Base-by-base conservation (phyloP, 2,888 invertebrate species). In the Leptinotarsa rubiginosa region DNA sequence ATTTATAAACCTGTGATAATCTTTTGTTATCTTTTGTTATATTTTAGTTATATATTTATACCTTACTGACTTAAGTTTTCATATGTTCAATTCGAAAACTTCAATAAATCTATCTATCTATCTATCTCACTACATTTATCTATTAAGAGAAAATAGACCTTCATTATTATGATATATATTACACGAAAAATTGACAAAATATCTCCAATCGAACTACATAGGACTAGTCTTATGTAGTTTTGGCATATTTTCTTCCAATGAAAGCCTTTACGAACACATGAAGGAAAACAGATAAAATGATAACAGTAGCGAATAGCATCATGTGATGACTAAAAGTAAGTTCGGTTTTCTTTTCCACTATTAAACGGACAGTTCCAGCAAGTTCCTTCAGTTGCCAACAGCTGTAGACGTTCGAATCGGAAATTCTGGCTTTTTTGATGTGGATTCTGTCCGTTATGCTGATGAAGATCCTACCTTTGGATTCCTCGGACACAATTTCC, bases 311-410 rank as follows among this genome's bases (percentile, higher is more conserved):
- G 1, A 89, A 72, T 73, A 91, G 84, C 81, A 89, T 85, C 4
- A 89, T 81, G 78, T 89, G 89, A 72, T 89, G 88, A 80, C 89
- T 88, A 77, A 90, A 88, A 75, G 87, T 86, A 13, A 89, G 75
- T 75, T 88, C 86, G 2, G 89, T 79, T 77, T 88, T 88, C 79
- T 88, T 87, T 81, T 89, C 89, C 7, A 92, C 90, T 3, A 89
- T 82, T 65, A 94, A 84, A 80, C 90, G 89, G n/a, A 93, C 89
- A 1, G 90, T 90, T 3, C 93, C 93, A 1, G 91, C 90, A 47
- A 92, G 86, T 72, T 89, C 87, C 49, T 89, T 88, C 59, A 89
- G 85, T 83, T 92, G 91, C 93, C 93, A 93, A 84, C 94, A 94
- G 84, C 93, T 92, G 85, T 92, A 93, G 65, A 91, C 84, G 77